These are phyloP conservation scores for Desmodus rotundus DNA, from an alignment of 2,113 vertebrate genomes.

Conservation along the genomic window DNA sequence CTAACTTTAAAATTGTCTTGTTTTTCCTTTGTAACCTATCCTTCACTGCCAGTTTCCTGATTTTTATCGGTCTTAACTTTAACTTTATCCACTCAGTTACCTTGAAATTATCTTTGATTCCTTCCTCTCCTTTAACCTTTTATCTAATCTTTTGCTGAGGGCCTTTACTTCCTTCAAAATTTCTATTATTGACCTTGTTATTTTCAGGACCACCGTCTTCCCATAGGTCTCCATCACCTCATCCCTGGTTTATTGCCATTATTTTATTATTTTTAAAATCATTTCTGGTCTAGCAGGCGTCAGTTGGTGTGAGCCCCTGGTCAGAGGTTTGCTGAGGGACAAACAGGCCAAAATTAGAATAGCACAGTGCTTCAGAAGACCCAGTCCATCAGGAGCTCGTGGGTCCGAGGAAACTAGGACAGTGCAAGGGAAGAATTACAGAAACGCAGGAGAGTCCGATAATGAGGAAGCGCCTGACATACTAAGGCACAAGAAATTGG, in stretches of 20 bases:
- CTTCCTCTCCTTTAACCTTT: background rate
- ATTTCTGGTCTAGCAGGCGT: background rate
- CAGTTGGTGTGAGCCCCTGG: background rate
- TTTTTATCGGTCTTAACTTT: background rate
- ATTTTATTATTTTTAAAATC: background rate
- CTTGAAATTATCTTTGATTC: conserved; percentile 26
- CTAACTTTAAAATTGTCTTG: background rate
- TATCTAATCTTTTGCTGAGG: background rate
- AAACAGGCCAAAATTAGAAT: background rate
- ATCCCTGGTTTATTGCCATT: background rate
- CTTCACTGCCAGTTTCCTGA: conserved; percentile 2
- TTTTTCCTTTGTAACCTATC: background rate
- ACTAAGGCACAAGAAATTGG: background rate
- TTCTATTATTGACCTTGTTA: background rate
- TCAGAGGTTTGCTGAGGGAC: background rate
- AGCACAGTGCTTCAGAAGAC: background rate
- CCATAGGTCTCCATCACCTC: background rate
- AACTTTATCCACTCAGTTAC: background rate
- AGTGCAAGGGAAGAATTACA: background rate
- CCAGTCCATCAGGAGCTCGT: background rate
- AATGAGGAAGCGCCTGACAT: background rate
- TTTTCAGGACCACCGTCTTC: background rate
- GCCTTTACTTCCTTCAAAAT: conserved; percentile 9
- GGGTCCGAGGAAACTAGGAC: background rate
- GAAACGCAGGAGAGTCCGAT: background rate